phyloP scores from a whole-genome alignment of 1,140 invertebrate species.

The Popillia japonica region DNA sequence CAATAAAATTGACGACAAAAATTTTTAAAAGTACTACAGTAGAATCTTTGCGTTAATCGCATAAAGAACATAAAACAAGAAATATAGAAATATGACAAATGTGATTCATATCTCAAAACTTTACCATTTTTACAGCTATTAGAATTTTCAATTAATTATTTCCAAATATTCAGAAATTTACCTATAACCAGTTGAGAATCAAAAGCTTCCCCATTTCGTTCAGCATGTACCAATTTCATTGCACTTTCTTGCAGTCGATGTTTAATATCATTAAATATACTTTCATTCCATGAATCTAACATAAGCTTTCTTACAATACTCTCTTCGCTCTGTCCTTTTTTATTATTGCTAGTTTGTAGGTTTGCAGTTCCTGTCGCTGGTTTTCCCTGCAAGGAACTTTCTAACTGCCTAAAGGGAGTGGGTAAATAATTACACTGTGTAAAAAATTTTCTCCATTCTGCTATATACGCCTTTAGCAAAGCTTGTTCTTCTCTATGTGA shows the following conservation, averaged over 20 bases:
- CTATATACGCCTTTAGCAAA: constrained; percentile 93
- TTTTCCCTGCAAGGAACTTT: constrained; percentile 70
- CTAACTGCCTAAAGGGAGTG: constrained; percentile 93
- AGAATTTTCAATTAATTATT: neutral
- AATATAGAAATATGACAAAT: too few relatives aligned
- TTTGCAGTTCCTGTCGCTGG: constrained; percentile 66
- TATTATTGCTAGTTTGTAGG: constrained; percentile 53
- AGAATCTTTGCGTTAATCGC: too few relatives aligned
- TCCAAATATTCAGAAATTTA: constrained; percentile 35
- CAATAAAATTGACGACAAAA: too few relatives aligned
- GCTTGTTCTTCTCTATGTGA: constrained; percentile 94
- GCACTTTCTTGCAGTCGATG: constrained; percentile 93
- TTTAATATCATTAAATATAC: constrained; percentile 96
- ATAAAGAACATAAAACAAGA: too few relatives aligned
- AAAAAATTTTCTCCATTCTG: constrained; percentile 97
- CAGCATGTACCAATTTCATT: constrained; percentile 96
- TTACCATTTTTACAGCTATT: neutral
- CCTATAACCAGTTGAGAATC: constrained; percentile 97
- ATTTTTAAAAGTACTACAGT: too few relatives aligned
- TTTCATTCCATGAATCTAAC: constrained; percentile 98
- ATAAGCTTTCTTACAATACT: constrained; percentile 93
- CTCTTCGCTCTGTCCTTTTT: constrained; percentile 75
- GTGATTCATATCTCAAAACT: too few relatives aligned
- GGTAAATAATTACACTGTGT: constrained; percentile 97
- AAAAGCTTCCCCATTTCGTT: constrained; percentile 96